These are phyloP conservation scores for Andricus quercusramuli DNA, from an alignment of 2,888 invertebrate species.

Conservation along the genomic window DNA sequence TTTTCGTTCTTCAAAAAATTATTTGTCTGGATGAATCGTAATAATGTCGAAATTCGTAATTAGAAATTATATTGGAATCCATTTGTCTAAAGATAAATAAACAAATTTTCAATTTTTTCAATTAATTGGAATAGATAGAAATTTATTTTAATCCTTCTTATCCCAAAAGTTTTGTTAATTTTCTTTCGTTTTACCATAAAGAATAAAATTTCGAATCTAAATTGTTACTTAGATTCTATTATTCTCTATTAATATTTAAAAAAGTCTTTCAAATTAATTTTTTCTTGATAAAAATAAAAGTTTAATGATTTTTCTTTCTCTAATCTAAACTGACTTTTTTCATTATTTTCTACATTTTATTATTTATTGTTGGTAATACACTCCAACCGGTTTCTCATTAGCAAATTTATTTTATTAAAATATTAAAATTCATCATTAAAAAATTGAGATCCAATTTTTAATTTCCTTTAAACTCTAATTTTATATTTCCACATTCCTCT, in stretches of 20 bases:
- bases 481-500: neutral
- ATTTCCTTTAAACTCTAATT: neutral
- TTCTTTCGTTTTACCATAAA: no score
- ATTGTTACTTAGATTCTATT: neutral
- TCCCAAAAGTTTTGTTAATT: no score
- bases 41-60: no score
- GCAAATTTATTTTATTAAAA: neutral
- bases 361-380: neutral
- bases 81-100: no score
- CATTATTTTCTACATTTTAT: neutral
- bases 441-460: neutral
- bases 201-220: neutral
- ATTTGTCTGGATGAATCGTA: no score
- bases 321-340: neutral
- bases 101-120: no score
- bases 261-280: neutral
- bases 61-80: no score
- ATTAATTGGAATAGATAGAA: no score
- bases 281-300: neutral
- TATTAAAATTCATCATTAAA: neutral
- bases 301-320: conserved; percentile 6
- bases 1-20: no score
- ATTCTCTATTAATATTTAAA: neutral
- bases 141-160: no score
- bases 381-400: neutral